Conservation (phyloP, 2,888 invertebrate genomes). For the Phyllotreta striolata region DNA sequence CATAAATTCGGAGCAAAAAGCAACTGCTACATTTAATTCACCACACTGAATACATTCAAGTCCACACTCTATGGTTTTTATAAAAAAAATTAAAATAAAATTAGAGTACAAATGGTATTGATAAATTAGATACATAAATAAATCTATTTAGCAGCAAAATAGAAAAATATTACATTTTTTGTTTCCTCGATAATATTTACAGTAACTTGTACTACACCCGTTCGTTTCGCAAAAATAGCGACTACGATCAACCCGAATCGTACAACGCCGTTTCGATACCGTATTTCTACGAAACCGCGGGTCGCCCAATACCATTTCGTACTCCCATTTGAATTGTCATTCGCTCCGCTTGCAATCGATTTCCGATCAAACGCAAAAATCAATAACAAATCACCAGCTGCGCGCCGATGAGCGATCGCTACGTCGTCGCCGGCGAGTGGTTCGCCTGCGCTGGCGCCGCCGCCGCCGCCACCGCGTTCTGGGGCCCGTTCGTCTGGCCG, state of each 20-base stretch:
- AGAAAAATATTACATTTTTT: slow-evolving; percentile 8
- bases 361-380: slow-evolving; percentile 14
- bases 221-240: slow-evolving; percentile 18
- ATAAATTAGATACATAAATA: background rate
- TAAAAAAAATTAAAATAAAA: slow-evolving; percentile 13
- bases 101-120: slow-evolving; percentile 20
- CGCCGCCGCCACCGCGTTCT: slow-evolving; percentile 10
- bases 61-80: slow-evolving; percentile 28
- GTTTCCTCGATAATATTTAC: slow-evolving; percentile 2
- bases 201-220: slow-evolving; percentile 9
- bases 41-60: slow-evolving; percentile 22
- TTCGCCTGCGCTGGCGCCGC: slow-evolving; percentile 44
- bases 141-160: slow-evolving; percentile 11
- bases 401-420: slow-evolving; percentile 45
- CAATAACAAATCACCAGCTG: slow-evolving; percentile 26
- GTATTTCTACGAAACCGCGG: slow-evolving; percentile 18
- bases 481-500: slow-evolving; percentile 35
- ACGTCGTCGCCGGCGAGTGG: slow-evolving; percentile 54
- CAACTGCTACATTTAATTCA: background rate
- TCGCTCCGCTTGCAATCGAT: slow-evolving; percentile 7
- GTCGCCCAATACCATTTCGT: slow-evolving; percentile 8
- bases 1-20: slow-evolving; percentile 20
- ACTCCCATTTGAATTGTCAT: slow-evolving; percentile 10
- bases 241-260: too few relatives aligned
- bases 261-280: too few relatives aligned